Conservation (phyloP, 2,113 vertebrate genomes). For the Mobula birostris region DNA sequence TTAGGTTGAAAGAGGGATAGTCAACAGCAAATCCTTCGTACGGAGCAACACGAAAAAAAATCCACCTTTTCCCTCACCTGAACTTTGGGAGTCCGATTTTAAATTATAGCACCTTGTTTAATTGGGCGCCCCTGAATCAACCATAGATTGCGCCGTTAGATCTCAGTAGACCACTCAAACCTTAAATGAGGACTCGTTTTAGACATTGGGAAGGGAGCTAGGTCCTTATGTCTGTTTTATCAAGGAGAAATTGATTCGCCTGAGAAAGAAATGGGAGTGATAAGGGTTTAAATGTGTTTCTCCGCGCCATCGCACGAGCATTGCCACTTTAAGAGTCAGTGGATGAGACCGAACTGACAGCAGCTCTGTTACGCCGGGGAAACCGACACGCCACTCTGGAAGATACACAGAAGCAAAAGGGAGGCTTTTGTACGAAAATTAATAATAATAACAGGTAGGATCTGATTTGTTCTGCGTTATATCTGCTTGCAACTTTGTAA, state of each 20-base stretch:
- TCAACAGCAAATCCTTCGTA: background rate
- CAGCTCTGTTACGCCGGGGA: constrained; percentile 3
- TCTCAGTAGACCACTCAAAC: background rate
- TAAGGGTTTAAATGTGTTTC: background rate
- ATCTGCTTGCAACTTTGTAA: constrained; percentile 17
- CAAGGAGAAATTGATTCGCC: background rate
- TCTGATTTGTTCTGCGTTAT: background rate
- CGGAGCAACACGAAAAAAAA: background rate
- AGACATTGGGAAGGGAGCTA: background rate
- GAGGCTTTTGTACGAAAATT: constrained; percentile 9
- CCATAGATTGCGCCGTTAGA: background rate
- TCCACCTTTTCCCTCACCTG: background rate
- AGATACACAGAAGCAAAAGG: constrained; percentile 1
- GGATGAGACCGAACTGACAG: constrained; percentile 31
- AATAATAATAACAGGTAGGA: constrained; percentile 20
- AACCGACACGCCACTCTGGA: background rate
- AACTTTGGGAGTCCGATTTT: background rate
- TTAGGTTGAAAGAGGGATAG: background rate
- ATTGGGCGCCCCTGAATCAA: background rate
- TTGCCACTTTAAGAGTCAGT: constrained; percentile 28
- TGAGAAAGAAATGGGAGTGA: background rate
- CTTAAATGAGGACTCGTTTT: background rate
- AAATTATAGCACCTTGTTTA: background rate
- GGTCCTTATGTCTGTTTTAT: background rate
- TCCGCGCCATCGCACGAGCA: background rate